A percentile compares a stretch with the other conserved stretches of the same genome.
These are phyloP conservation scores for Sesamia nonagrioides DNA, from an alignment of 1,140 invertebrate genomes.

Conservation along the genomic window DNA sequence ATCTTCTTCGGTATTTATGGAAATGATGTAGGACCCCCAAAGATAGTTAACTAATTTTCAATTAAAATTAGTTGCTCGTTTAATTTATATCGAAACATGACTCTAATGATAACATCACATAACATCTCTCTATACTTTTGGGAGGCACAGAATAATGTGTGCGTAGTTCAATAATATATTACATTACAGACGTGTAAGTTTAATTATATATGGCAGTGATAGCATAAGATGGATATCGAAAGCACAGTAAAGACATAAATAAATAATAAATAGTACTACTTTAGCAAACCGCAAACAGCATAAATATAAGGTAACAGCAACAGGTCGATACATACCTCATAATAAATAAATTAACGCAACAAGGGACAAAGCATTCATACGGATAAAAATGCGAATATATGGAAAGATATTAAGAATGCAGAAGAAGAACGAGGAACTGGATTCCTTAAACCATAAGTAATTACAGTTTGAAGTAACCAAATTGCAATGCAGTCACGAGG, in stretches of 20 bases:
- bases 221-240: constrained; percentile 30
- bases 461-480: constrained; percentile 87
- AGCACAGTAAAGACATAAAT: constrained; percentile 13
- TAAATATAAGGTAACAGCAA: constrained; percentile 32
- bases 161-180: neutral
- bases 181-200: neutral
- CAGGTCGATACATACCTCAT: constrained; percentile 56
- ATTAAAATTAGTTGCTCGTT: too few relatives aligned
- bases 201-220: neutral
- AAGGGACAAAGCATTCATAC: constrained; percentile 53
- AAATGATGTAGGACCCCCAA: too few relatives aligned
- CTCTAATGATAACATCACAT: neutral
- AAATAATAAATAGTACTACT: constrained; percentile 23
- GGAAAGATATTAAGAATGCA: constrained; percentile 64
- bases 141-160: too few relatives aligned
- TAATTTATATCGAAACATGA: neutral
- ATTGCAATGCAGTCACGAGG: constrained; percentile 88
- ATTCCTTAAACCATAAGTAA: constrained; percentile 85
- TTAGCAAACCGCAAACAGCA: constrained; percentile 35
- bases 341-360: constrained; percentile 46
- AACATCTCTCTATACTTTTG: too few relatives aligned
- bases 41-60: too few relatives aligned
- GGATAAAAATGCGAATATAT: constrained; percentile 26
- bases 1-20: too few relatives aligned
- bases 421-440: constrained; percentile 84